Conservation (phyloP, 2,797 vertebrate genomes). For the Serranus cabrilla region DNA sequence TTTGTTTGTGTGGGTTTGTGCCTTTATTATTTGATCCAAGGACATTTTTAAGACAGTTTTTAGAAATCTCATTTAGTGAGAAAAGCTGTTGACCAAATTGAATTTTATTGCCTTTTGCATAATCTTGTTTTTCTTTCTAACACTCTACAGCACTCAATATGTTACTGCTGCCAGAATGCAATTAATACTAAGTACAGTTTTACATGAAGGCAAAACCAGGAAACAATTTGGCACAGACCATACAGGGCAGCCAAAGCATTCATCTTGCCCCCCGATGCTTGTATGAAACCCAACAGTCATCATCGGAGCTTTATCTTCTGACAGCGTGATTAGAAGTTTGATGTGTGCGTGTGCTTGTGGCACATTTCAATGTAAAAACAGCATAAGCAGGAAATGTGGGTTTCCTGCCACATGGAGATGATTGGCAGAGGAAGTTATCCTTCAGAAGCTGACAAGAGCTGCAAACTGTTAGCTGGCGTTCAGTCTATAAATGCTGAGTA, state of each 20-base stretch:
- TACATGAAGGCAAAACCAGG: slow-evolving; percentile 15
- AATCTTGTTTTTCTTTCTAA: slow-evolving; percentile 25
- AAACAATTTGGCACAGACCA: slow-evolving; percentile 39
- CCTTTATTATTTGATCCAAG: neutral
- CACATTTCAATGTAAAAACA: slow-evolving; percentile 27
- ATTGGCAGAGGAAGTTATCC: slow-evolving; percentile 47
- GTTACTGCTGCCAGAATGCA: slow-evolving; percentile 2
- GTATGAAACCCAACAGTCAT: slow-evolving; percentile 31
- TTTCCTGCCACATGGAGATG: slow-evolving; percentile 56
- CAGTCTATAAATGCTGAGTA: slow-evolving; percentile 12
- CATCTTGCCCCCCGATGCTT: neutral
- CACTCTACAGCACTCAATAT: slow-evolving; percentile 24
- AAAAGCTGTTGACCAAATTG: slow-evolving; percentile 24
- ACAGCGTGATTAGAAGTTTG: slow-evolving; percentile 26
- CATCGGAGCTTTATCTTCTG: slow-evolving; percentile 40
- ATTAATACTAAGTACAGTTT: slow-evolving; percentile 23
- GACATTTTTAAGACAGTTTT: slow-evolving; percentile 13
- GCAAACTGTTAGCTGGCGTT: slow-evolving; percentile 12
- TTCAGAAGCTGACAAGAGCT: slow-evolving; percentile 39
- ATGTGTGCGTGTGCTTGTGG: slow-evolving; percentile 38
- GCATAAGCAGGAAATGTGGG: slow-evolving; percentile 53
- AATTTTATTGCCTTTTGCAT: slow-evolving; percentile 3
- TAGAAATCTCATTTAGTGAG: slow-evolving; percentile 8
- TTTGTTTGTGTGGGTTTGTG: slow-evolving; percentile 19
- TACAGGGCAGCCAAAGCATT: slow-evolving; percentile 25